phyloP scores from a whole-genome alignment of 2,797 vertebrate species.

The Lagocephalus sceleratus region DNA sequence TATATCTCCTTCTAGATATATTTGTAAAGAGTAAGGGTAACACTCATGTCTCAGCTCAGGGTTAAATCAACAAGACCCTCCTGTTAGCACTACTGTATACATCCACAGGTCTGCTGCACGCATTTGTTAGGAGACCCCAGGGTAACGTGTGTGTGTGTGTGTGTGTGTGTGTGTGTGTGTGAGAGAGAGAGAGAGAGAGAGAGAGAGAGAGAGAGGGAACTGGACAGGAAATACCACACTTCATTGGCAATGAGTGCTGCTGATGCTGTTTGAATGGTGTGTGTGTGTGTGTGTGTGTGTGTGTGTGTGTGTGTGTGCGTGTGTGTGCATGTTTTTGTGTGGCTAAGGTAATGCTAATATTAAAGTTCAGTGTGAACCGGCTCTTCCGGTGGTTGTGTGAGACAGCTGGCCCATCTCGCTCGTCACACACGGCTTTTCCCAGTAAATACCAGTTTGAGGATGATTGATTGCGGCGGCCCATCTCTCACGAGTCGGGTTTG shows the following conservation, averaged over 20 bases:
- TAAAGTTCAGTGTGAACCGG: slow-evolving; percentile 10
- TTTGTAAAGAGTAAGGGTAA: no score
- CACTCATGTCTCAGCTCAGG: slow-evolving; percentile 27
- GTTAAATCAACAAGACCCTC: slow-evolving; percentile 51
- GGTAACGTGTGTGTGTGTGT: slow-evolving; percentile 20
- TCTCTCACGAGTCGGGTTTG: slow-evolving; percentile 53
- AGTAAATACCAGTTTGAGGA: slow-evolving; percentile 54
- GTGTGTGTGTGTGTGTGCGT: slow-evolving; percentile 4
- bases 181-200: no score
- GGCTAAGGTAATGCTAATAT: slow-evolving; percentile 6
- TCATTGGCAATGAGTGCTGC: slow-evolving; percentile 46
- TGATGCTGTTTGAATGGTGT: slow-evolving; percentile 48
- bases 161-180: slow-evolving; percentile 47
- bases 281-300: slow-evolving; percentile 5
- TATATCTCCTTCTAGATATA: no score
- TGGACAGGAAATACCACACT: slow-evolving; percentile 57
- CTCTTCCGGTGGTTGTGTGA: slow-evolving; percentile 19
- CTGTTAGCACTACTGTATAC: slow-evolving; percentile 52
- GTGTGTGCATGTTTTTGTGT: slow-evolving; percentile 1
- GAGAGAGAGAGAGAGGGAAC: no score
- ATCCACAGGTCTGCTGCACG: slow-evolving; percentile 27
- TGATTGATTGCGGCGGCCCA: slow-evolving; percentile 60
- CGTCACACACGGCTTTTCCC: slow-evolving; percentile 43
- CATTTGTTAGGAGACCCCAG: slow-evolving; percentile 42
- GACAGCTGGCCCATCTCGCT: slow-evolving; percentile 52